A percentile compares a stretch with the other conserved stretches of the same genome.
These are phyloP conservation scores for Brachylomia viminalis DNA, from an alignment of 2,888 invertebrate species.

Conservation along the genomic window DNA sequence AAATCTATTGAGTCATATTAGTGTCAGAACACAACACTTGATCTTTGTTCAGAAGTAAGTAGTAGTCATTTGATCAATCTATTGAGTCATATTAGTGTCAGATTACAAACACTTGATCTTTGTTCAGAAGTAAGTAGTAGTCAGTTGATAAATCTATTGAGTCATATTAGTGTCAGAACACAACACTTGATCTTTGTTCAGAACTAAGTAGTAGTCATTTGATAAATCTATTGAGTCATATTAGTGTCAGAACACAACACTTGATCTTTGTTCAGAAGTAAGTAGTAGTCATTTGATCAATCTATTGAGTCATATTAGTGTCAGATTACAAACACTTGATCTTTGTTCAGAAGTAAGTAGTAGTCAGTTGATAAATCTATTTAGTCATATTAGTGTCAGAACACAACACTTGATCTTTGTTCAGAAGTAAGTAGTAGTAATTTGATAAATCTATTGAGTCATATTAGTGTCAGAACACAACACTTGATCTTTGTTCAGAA, in stretches of 20 bases:
- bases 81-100: not conserved
- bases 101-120: not conserved
- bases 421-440: not conserved
- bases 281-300: not conserved
- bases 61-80: not conserved
- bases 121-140: not conserved
- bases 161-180: not conserved
- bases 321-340: not conserved
- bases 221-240: not conserved
- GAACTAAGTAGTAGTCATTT: not conserved
- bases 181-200: not conserved
- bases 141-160: not conserved
- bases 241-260: not conserved
- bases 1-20: too few relatives aligned
- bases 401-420: not conserved
- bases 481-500: not conserved
- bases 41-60: not conserved
- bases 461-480: not conserved
- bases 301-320: not conserved
- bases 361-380: not conserved
- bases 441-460: not conserved
- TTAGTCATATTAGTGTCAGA: not conserved
- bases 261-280: not conserved
- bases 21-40: not conserved
- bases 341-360: not conserved